Evolutionary conservation across 1,140 invertebrate genomes (phyloP), one percentile per base, ranked within the genome.

Genomic region (Mizuhopecten yessoensis): DNA sequence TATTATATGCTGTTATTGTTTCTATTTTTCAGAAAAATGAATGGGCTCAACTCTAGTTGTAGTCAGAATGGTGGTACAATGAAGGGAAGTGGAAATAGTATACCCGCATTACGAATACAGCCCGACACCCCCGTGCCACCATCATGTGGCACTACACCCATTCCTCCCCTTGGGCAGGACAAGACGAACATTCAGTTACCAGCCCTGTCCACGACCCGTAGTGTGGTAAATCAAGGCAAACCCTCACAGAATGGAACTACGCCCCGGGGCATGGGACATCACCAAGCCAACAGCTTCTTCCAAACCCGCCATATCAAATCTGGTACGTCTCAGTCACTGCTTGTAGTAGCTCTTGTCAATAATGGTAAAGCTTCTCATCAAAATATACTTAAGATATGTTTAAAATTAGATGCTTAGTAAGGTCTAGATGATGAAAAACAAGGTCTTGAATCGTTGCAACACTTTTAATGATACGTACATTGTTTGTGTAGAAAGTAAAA

Each of bases 21-120:
- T n/a, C n/a, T n/a, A n/a, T 87, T 87, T 94, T 93, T 29, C 92
- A 95, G 94, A 92, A 94, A 88, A 92, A 95, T 95, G 94, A 95
- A 95, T 92, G 94, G 94, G 34, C 93, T 92, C 39, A 93, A 90
- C 88, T 89, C 94, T 23, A 94, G 87, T 89, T 92, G 92, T 33
- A 90, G 90, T 75, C 90, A 93, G 89, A 90, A 88, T 42, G 87
- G 87, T 20, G 89, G 34, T 88, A 88, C 75, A 45, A 88, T 86
- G 75, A 49, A 86, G 86, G 86, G 86, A 57, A 90, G 92, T 87
- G 87, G n/a, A 39, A 86, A 86, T 39, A 91, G 92, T 49, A 94
- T 95, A 20, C 95, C 95, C 7, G 94, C 93, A 23, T 90, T 95
- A 29, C 90, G 94, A n/a, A 94, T 95, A 49, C 95, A 95, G 90